Evolutionary conservation across 2,797 vertebrate species (phyloP).

Genomic region (Cichlasoma orientale): DNA sequence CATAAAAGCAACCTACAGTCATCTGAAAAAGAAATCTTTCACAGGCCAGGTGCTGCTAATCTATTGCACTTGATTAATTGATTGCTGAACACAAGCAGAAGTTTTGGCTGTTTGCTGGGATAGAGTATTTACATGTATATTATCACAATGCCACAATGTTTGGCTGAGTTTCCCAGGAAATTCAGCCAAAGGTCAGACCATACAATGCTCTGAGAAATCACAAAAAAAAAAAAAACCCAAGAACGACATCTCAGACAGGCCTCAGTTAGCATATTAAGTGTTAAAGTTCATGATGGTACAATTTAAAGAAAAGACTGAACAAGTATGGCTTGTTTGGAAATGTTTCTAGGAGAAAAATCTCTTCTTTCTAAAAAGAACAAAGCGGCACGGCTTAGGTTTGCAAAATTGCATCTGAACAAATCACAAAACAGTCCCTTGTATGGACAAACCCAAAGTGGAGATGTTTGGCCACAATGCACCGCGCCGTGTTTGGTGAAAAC

Average conservation of each 20-base stretch:
- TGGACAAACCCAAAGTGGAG: neutral
- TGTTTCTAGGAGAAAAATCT: too few species aligned
- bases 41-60: too few species aligned
- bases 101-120: neutral
- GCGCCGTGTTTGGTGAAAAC: neutral
- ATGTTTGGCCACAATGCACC: neutral
- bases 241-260: too few species aligned
- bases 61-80: too few species aligned
- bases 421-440: accelerated
- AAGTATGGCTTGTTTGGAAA: too few species aligned
- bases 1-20: neutral
- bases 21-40: neutral
- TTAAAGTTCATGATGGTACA: too few species aligned
- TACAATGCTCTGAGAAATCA: too few species aligned
- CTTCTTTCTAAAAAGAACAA: neutral
- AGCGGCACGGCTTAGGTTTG: neutral
- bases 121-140: accelerated
- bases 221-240: too few species aligned
- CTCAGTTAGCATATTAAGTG: too few species aligned
- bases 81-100: neutral
- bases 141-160: accelerated
- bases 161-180: neutral
- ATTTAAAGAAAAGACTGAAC: too few species aligned
- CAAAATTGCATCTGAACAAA: neutral
- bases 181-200: too few species aligned